Base-by-base conservation (phyloP, 2,113 vertebrate genomes). In the Boulengerochromis microlepis region DNA sequence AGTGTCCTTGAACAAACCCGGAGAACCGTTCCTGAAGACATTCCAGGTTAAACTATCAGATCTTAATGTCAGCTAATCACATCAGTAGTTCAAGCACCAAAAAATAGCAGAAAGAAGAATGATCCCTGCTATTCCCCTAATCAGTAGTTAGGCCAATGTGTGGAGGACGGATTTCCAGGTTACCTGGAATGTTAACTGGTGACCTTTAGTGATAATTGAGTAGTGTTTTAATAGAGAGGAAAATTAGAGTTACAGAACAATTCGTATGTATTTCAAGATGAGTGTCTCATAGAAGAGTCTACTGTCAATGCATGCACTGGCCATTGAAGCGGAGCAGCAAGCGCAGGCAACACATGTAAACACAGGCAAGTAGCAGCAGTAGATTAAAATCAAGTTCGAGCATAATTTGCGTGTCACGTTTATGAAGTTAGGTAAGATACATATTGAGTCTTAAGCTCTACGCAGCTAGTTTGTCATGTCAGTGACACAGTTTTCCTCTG, bases 361-460 rank as follows among this genome's bases (percentile, higher is more conserved):
- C 24, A 80, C 31, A n/a, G 47, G 12, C 35, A 66, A 52, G 26
- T 19, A 82, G 57, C 42, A 83, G 29, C 64, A 19, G 8, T 71
- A 88, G 85, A 91, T 92, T 85, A 40, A 56, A 52, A 80, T 90
- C 84, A 61, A 81, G 82, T 19, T 10, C 29, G 4, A 8, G 12
- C 5, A 52, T 71, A 82, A 83, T 89, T 83, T 83, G 42, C 18
- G 45, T 86, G 85, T 91, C 85, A 89, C 54, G 45, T 83, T 82
- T 69, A 89, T 91, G 33, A 83, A 84, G 40, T 80, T 87, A 89
- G 35, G n/a, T 83, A 3, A 54, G 16, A 92, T 56, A 81, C 31
- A 83, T 40, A 10, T 13, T 54, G 13, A 64, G 47, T 57, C 8
- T 81, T 84, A 22, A 66, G 24, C 29, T 50, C 42, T 19, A 31